These are phyloP conservation scores for Desmophyllum pertusum DNA, from an alignment of 92 coral and sea anemone genomes.

Conservation along the genomic window DNA sequence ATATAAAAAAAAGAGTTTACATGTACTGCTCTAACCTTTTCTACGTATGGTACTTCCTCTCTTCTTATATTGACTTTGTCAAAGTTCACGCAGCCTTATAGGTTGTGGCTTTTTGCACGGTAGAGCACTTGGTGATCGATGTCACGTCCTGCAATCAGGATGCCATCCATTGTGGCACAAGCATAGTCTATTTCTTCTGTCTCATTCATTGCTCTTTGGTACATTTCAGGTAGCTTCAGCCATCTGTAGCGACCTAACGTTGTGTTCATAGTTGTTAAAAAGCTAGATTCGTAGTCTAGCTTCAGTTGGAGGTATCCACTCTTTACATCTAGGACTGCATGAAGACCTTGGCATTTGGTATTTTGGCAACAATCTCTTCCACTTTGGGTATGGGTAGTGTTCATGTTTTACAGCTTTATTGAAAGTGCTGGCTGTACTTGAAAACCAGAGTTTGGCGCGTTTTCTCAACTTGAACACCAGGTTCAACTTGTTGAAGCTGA, in stretches of 20 bases:
- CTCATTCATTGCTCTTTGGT: slow-evolving; percentile 48
- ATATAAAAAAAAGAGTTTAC: too few relatives aligned
- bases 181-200: slow-evolving; percentile 32
- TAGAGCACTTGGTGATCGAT: slow-evolving; percentile 57
- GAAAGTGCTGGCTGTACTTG: slow-evolving; percentile 60
- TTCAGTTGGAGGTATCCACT: slow-evolving; percentile 68
- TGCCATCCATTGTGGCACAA: slow-evolving; percentile 40
- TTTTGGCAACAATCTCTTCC: slow-evolving; percentile 42
- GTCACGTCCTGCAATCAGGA: slow-evolving; percentile 52
- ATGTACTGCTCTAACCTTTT: slow-evolving; percentile 64
- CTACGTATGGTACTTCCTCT: slow-evolving; percentile 57
- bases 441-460: slow-evolving; percentile 59
- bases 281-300: slow-evolving; percentile 41
- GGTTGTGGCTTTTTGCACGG: slow-evolving; percentile 51
- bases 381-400: slow-evolving; percentile 59
- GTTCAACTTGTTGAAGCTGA: slow-evolving; percentile 55
- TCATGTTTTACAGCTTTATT: slow-evolving; percentile 56
- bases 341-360: slow-evolving; percentile 47
- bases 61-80: slow-evolving; percentile 61
- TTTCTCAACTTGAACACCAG: slow-evolving; percentile 54
- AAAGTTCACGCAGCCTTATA: slow-evolving; percentile 55
- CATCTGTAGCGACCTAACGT: slow-evolving; percentile 37
- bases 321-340: slow-evolving; percentile 51
- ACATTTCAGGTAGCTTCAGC: slow-evolving; percentile 49
- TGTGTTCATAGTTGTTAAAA: slow-evolving; percentile 31